Percentiles rank a stretch among this genome's conserved stretches.
phyloP scores from a whole-genome alignment of 2,888 invertebrate genomes.

The Deladenus siricidicola region DNA sequence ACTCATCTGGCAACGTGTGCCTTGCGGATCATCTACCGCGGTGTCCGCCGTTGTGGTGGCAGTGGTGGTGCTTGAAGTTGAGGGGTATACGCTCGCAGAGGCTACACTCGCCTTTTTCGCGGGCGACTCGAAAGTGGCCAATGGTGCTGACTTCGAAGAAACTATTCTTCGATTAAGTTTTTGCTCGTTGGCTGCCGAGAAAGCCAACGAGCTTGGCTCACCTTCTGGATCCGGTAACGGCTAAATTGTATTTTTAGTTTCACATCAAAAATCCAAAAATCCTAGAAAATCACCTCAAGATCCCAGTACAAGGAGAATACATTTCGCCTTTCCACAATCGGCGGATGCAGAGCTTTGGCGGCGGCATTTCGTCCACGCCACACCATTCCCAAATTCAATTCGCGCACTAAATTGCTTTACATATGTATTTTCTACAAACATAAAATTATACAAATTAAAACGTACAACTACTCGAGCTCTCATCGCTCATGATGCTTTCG shows the following conservation, averaged over 20 bases:
- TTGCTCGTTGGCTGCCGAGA: not conserved
- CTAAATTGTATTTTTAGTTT: not conserved
- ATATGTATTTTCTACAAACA: constrained; percentile 4
- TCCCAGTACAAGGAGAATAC: constrained; percentile 45
- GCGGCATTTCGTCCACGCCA: constrained; percentile 46
- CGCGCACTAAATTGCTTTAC: constrained; percentile 24
- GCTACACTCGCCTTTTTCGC: not conserved
- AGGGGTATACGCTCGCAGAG: not conserved
- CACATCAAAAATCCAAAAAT: not conserved
- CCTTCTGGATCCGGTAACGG: constrained; percentile 14
- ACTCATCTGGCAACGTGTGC: not conserved
- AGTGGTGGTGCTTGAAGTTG: not conserved
- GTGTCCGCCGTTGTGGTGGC: not conserved
- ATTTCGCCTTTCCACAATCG: constrained; percentile 47
- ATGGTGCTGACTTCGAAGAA: not conserved
- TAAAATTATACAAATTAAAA: not conserved
- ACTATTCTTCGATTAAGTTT: not conserved
- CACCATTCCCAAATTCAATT: constrained; percentile 22
- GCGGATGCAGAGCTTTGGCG: constrained; percentile 45
- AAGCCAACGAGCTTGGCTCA: constrained; percentile 7
- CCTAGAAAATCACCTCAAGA: constrained; percentile 21
- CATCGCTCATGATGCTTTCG: constrained; percentile 39
- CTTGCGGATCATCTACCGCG: not conserved
- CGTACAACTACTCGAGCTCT: constrained; percentile 34
- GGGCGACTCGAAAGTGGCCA: not conserved